Base-by-base conservation (phyloP, 2,113 vertebrate genomes). In the Chionis minor region DNA sequence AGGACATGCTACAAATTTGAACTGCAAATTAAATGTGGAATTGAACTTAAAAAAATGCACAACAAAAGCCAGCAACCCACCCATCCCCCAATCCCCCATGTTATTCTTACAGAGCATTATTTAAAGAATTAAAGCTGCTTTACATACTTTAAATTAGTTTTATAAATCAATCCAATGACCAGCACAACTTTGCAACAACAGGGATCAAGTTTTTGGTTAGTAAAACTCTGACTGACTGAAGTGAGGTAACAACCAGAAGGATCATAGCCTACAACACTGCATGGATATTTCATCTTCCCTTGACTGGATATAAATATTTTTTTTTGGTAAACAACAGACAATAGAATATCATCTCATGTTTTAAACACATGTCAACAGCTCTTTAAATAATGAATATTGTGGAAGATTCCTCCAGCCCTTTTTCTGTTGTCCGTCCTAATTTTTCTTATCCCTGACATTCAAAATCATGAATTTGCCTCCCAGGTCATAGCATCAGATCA, bases 41-140 rank as follows among this genome's bases (percentile, higher is more conserved):
- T 51, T 15, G 24, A 83, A 74, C 40, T 21, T 21, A 0, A 28
- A 56, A 67, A 45, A 87, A 32, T 8, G n/a, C 17, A 49, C 40
- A 66, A 67, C 45, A 49, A 47, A 3, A 2, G 11, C 5, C 12
- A 55, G 24, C 3, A 32, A 51, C 49, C 44, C 38, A 11, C 6
- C 17, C 35, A 14, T 38, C 44, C 14, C 6, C 9, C 6, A 16
- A 26, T 11, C 7, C 9, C 5, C 14, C 8, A 1, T 12, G 14
- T 59, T 88, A 66, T 30, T 47, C 38, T 84, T 67, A 61, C 8
- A 66, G 18, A 79, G 14, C 27, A 51, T 26, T 55, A 35, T 42
- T 44, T 56, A 80, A 81, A 74, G 12, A 85, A 42, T 38, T 20
- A 70, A 75, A 71, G 22, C 20, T 72, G 24, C 26, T 84, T 54